Base-by-base conservation (phyloP, 1,140 invertebrate genomes). In the Trypoxylus dichotomus region DNA sequence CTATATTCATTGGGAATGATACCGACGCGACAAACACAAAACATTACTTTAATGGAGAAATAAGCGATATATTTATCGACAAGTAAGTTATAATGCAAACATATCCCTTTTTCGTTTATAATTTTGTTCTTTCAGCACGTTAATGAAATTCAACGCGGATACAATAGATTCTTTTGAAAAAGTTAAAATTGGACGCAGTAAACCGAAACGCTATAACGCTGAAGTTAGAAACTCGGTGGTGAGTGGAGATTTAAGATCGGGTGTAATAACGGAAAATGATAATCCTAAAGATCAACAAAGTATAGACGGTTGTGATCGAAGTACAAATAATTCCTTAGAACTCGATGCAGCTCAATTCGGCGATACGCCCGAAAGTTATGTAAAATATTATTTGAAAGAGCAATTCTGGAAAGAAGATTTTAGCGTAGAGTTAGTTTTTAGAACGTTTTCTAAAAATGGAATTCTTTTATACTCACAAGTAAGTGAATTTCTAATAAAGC, bases 391-490 rank as follows among this genome's bases (percentile, higher is more conserved):
- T 77, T 85, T 94, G 10, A 89, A 90, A 63, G 89, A 90, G 43
- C 89, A 89, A 81, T 90, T 92, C 77, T 91, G 93, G 87, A 89
- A 91, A 77, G 91, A 91, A 78, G 91, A 92, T 82, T 96, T 95
- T 81, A 89, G 90, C 7, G 86, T 97, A 41, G 91, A 93, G 75
- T 92, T 97, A 80, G 92, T 95, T 80, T 95, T 97, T 83, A 87
- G 96, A 29, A 97, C 96, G 0, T 96, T 94, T 83, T 94, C 96
- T 86, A 91, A 91, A 0, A 92, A 96, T 83, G 96, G 96, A 42
- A 84, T 97, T 75, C 85, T 98, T 5, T 92, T 95, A 73, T 87
- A 96, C 5, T 89, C 94, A 47, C 91, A 92, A 11, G 93, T 94
- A 88, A 87, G 87, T 24, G 24, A 68, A 68, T 68, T 47, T 24